Conservation (phyloP, 2,888 invertebrate genomes). For the Brenthis hecate region DNA sequence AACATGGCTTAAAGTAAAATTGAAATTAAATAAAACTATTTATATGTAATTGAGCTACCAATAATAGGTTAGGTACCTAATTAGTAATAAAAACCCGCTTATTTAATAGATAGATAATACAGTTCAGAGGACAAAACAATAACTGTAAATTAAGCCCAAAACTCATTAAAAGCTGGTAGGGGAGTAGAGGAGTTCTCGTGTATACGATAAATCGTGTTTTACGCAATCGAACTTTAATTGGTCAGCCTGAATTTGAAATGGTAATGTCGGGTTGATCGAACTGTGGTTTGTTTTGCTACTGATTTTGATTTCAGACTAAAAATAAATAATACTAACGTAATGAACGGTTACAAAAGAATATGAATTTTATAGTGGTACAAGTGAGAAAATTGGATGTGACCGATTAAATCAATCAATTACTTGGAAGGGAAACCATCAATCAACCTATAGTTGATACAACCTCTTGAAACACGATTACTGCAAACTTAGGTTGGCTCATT, state of each 20-base stretch:
- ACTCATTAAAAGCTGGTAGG: conserved; percentile 71
- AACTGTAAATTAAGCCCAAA: conserved; percentile 75
- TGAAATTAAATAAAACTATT: too few relatives aligned
- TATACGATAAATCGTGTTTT: conserved; percentile 55
- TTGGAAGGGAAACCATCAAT: conserved; percentile 69
- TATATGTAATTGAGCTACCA: background rate
- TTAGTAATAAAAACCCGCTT: background rate
- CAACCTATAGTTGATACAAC: conserved; percentile 71
- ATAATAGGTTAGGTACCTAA: background rate
- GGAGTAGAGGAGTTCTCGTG: conserved; percentile 47
- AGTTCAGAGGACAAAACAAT: conserved; percentile 70
- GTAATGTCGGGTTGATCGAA: conserved; percentile 20
- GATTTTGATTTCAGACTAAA: conserved; percentile 19
- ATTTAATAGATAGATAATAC: conserved; percentile 27
- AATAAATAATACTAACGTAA: background rate
- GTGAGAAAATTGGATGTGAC: conserved; percentile 48
- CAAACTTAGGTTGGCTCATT: conserved; percentile 66
- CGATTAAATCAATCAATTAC: conserved; percentile 58
- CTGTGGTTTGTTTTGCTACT: conserved; percentile 12
- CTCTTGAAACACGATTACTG: conserved; percentile 72
- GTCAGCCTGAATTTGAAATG: conserved; percentile 48
- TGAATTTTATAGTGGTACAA: background rate
- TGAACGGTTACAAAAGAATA: background rate
- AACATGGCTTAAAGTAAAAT: too few relatives aligned
- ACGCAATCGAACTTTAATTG: conserved; percentile 71